A percentile compares a stretch with the other conserved stretches of the same genome.
phyloP scores from a whole-genome alignment of 2,797 vertebrate species.

The Yasuhikotakia modesta region DNA sequence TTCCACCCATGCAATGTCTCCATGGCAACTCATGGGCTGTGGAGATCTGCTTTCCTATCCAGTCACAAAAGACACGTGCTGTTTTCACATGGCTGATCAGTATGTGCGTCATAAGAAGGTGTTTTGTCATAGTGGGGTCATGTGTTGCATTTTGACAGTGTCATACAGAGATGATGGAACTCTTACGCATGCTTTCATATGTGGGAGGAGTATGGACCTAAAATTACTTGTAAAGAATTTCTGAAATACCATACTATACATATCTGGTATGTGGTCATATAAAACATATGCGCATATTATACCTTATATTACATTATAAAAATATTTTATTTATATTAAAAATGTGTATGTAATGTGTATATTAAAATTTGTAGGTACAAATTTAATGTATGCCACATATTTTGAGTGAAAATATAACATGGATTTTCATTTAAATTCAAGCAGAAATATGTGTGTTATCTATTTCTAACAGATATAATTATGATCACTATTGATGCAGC shows the following conservation, averaged over 20 bases:
- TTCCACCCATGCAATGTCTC: slow-evolving; percentile 57
- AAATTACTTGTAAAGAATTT: neutral
- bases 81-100: slow-evolving; percentile 45
- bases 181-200: neutral
- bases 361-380: too few species aligned
- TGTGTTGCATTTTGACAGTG: neutral
- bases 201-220: neutral
- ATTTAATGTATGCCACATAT: too few species aligned
- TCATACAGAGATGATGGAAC: neutral
- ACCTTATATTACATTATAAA: too few species aligned
- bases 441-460: too few species aligned
- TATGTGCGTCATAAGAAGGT: slow-evolving; percentile 21
- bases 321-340: too few species aligned
- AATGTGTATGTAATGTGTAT: too few species aligned
- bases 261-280: neutral
- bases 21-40: slow-evolving; percentile 68
- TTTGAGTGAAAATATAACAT: too few species aligned
- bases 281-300: too few species aligned
- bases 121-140: slow-evolving; percentile 7
- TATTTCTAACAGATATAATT: too few species aligned
- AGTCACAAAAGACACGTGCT: slow-evolving; percentile 51
- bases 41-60: slow-evolving; percentile 71
- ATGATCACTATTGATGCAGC: too few species aligned
- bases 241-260: neutral
- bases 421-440: too few species aligned